Base-by-base conservation (phyloP, 2,888 invertebrate species). In the Papilio gigon region DNA sequence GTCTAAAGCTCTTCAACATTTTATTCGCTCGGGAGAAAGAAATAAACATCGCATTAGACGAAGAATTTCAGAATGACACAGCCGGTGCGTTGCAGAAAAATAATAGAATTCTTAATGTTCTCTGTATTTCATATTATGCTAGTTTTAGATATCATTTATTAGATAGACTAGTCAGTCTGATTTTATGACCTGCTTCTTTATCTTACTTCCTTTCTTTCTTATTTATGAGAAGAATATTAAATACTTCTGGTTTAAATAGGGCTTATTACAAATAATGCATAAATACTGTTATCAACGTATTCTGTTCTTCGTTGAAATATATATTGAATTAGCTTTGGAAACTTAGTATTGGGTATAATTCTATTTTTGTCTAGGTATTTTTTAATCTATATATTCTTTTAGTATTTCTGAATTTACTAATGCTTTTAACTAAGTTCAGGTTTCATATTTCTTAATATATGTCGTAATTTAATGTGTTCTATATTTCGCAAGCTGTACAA, bases 1-100 rank as follows among this genome's bases (percentile, higher is more conserved):
- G 53, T 56, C 53, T 56, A 56, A 56, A 56, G 53, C 53, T 56
- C 53, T 56, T 56, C 53, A 56, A 56, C 53, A 56, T 56, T 56
- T 56, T 56, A 56, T 56, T 56, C 53, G 53, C 53, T n/a, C 53
- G 53, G 53, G 53, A 30, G 53, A 56, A 56, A 56, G 53, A 56
- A 56, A 56, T 56, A 56, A 56, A 56, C 53, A 56, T 30, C 53
- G 53, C 53, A 56, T 56, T 56, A 56, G 53, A 56, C 53, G 30
- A 30, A 30, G 53, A 30, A 56, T 56, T 56, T 14, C 17, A 30
- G 53, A 56, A 27, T 56, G 30, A 56, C 30, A 56, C 25, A 50
- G 50, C n/a, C 30, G 53, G 30, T 56, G 53, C 30, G 17, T 30
- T 53, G n/a, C 30, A 56, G 53, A 30, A 30, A 17, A 56, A 56